Evolutionary conservation across 2,113 vertebrate genomes (phyloP).

Genomic region (Misgurnus anguillicaudatus): DNA sequence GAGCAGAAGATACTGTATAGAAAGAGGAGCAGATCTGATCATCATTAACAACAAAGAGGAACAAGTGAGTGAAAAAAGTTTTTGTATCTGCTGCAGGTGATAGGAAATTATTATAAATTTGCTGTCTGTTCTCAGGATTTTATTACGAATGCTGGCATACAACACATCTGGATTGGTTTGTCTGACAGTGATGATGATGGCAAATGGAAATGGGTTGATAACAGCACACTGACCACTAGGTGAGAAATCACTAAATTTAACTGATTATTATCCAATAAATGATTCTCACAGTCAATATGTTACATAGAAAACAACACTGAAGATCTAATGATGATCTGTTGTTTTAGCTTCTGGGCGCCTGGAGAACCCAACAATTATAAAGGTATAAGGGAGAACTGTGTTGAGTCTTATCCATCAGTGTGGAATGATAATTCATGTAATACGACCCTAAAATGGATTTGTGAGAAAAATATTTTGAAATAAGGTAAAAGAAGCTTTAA

Average conservation of each 20-base stretch:
- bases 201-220: not conserved
- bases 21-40: conserved; percentile 11
- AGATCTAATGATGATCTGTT: not conserved
- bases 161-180: too few species aligned
- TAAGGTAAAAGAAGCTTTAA: too few species aligned
- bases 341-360: not conserved
- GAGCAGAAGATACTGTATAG: conserved; percentile 15
- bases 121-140: too few species aligned
- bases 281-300: conserved; percentile 11
- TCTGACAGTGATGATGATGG: not conserved
- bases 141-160: too few species aligned
- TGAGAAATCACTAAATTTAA: not conserved
- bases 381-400: not conserved
- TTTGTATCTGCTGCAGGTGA: too few species aligned
- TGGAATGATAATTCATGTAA: not conserved
- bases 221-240: not conserved
- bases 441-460: not conserved
- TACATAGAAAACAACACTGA: not conserved
- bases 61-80: not conserved
- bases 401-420: not conserved
- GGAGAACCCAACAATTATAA: not conserved
- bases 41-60: not conserved
- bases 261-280: not conserved
- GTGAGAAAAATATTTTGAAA: not conserved
- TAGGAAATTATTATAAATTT: too few species aligned